These are phyloP conservation scores for Drosophila nannoptera DNA, from an alignment of 1,140 invertebrate genomes.

Conservation along the genomic window DNA sequence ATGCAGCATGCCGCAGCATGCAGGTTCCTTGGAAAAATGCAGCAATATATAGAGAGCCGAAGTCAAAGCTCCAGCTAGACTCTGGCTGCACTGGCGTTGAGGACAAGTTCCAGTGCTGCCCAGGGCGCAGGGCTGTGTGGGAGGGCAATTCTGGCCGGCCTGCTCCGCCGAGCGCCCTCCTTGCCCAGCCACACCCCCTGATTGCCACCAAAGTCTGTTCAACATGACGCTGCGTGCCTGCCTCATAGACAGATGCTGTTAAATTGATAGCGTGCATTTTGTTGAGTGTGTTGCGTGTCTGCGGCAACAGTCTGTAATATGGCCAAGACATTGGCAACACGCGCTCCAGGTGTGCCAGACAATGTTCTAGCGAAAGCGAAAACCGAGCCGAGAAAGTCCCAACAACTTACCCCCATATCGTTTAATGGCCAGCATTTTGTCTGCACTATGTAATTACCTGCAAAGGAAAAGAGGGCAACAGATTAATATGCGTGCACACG, in stretches of 20 bases:
- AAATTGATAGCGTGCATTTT: conserved; percentile 70
- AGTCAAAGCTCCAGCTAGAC: background rate
- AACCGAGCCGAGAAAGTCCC: conserved; percentile 25
- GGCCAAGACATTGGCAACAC: conserved; percentile 29
- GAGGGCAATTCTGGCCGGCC: conserved; percentile 19
- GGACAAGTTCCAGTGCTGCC: conserved; percentile 29
- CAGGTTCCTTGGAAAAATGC: conserved; percentile 72
- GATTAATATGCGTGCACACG: background rate
- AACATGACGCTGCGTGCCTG: conserved; percentile 32
- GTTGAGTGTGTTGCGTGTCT: conserved; percentile 51
- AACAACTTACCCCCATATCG: conserved; percentile 61
- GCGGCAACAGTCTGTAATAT: conserved; percentile 26
- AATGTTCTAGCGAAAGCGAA: conserved; percentile 46
- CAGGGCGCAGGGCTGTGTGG: conserved; percentile 42
- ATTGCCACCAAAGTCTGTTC: background rate
- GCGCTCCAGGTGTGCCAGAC: conserved; percentile 43
- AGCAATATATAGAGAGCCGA: background rate
- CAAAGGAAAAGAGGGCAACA: conserved; percentile 36
- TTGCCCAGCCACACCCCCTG: background rate
- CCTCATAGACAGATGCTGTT: conserved; percentile 75
- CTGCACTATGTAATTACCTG: conserved; percentile 52
- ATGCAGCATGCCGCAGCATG: conserved; percentile 18
- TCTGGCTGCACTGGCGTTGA: conserved; percentile 12
- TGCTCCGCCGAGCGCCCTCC: background rate
- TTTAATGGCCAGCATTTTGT: conserved; percentile 61